Percentiles rank a stretch among this genome's conserved stretches.
phyloP scores from a whole-genome alignment of 2,888 invertebrate species.

The Xanthostigma xanthostigma region DNA sequence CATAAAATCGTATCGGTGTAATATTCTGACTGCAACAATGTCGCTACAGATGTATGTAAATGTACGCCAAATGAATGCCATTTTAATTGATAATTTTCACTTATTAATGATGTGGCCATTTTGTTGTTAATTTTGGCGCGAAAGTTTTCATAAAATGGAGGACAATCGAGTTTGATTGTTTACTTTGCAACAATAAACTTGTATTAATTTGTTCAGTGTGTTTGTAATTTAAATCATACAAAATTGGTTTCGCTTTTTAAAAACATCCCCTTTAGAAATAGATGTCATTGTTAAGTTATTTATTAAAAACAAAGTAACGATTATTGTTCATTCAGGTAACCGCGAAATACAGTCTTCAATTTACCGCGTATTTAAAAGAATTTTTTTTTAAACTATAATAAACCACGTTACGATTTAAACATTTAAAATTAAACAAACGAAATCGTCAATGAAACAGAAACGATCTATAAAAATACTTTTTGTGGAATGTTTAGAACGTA shows the following conservation, averaged over 20 bases:
- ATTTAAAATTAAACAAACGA: neutral
- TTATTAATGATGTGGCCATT: conserved; percentile 32
- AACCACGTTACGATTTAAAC: neutral
- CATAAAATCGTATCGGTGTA: conserved; percentile 72
- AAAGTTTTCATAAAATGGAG: neutral
- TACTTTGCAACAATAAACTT: neutral
- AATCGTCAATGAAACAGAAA: neutral
- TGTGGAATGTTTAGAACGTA: no score
- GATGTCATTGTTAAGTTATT: no score
- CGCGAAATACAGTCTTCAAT: no score
- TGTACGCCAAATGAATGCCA: conserved; percentile 78
- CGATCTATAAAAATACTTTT: no score
- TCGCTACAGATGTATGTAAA: conserved; percentile 67
- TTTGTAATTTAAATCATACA: no score
- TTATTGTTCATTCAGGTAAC: no score
- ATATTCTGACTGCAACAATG: conserved; percentile 54
- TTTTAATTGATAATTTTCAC: conserved; percentile 75
- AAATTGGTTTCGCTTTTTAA: no score
- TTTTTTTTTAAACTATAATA: neutral
- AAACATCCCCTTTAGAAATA: no score
- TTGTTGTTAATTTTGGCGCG: conserved; percentile 11
- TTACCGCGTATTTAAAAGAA: neutral
- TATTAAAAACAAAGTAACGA: no score
- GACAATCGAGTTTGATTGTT: neutral
- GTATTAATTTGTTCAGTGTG: no score